A percentile compares a stretch with the other conserved stretches of the same genome.
phyloP scores from a whole-genome alignment of 2,113 vertebrate species.

The Brienomyrus longianalis region DNA sequence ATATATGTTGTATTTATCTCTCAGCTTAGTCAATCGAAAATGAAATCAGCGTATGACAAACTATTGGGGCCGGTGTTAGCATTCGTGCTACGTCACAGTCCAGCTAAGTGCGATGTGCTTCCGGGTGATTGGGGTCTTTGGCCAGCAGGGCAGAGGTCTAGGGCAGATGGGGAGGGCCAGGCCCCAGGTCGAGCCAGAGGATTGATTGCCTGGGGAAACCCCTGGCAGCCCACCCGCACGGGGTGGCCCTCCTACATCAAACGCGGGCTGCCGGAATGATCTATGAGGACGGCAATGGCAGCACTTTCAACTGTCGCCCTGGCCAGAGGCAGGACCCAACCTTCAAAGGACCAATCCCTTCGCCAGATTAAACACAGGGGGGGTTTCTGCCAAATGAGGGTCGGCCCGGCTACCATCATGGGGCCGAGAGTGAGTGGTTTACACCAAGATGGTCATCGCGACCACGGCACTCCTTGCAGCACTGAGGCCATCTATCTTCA shows the following conservation, averaged over 20 bases:
- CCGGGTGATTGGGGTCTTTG: slow-evolving; percentile 38
- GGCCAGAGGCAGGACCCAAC: slow-evolving; percentile 51
- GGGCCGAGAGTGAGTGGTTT: slow-evolving; percentile 49
- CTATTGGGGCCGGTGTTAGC: background rate
- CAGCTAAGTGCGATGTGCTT: slow-evolving; percentile 10
- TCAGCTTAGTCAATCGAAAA: background rate
- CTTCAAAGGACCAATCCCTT: slow-evolving; percentile 65
- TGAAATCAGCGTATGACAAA: background rate
- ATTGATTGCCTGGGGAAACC: slow-evolving; percentile 52
- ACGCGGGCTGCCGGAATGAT: slow-evolving; percentile 58
- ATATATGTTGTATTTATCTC: background rate
- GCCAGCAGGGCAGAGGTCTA: slow-evolving; percentile 43
- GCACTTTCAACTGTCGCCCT: slow-evolving; percentile 50
- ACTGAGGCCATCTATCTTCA: background rate
- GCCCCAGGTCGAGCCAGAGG: slow-evolving; percentile 34
- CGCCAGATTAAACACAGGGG: slow-evolving; percentile 62
- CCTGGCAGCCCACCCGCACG: slow-evolving; percentile 41
- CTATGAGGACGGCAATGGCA: slow-evolving; percentile 52
- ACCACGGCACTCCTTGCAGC: background rate
- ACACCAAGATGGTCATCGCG: background rate
- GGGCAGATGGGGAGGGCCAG: slow-evolving; percentile 29
- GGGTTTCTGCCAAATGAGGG: slow-evolving; percentile 63
- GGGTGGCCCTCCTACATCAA: slow-evolving; percentile 53
- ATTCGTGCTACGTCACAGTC: background rate
- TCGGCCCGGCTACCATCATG: slow-evolving; percentile 35